Evolutionary conservation across 2,888 invertebrate genomes (phyloP), one percentile per base, ranked within the genome.

Genomic region (Deroplatys truncata): DNA sequence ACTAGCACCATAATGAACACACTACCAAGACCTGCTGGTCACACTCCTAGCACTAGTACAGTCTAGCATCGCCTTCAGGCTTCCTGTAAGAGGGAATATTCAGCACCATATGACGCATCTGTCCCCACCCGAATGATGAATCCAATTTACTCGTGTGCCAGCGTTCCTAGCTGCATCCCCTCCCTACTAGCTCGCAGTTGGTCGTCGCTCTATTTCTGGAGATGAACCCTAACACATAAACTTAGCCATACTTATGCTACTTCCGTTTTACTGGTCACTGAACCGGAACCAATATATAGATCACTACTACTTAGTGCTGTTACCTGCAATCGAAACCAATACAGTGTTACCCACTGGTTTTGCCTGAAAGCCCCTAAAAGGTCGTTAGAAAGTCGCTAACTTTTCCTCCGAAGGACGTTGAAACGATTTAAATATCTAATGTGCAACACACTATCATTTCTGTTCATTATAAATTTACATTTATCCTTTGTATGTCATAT

Each of bases 21-120:
- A n/a, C 82, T 82, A 82, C 88, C 84, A 82, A 90, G 28, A 28
- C 35, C 85, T n/a, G 85, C n/a, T 35, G 29, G 29, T 29, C 85
- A 35, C 85, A 28, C n/a, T 28, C 85, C n/a, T 93, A 92, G 95
- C 95, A 92, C 95, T 95, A 92, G 94, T 95, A 91, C 13, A 43
- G 43, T 43, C 43, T 7, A 43, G 13, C 43, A 43, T 43, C 43
- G 10, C 43, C 43, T 43, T 43, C 43, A 43, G 43, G 13, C 43
- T 43, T 43, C 43, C 56, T 72, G 25, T 25, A 72, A 72, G 56
- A 72, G 56, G 56, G 56, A 72, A 72, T 25, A 72, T 72, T 72
- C 56, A 72, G 56, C 56, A 72, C 56, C 56, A 72, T 72, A 72
- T 72, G 56, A 72, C 56, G 56, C 56, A 20, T 72, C 20, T 72